A percentile compares a stretch with the other conserved stretches of the same genome.
These are phyloP conservation scores for Dasypolia templi DNA, from an alignment of 2,888 invertebrate species.

Conservation along the genomic window DNA sequence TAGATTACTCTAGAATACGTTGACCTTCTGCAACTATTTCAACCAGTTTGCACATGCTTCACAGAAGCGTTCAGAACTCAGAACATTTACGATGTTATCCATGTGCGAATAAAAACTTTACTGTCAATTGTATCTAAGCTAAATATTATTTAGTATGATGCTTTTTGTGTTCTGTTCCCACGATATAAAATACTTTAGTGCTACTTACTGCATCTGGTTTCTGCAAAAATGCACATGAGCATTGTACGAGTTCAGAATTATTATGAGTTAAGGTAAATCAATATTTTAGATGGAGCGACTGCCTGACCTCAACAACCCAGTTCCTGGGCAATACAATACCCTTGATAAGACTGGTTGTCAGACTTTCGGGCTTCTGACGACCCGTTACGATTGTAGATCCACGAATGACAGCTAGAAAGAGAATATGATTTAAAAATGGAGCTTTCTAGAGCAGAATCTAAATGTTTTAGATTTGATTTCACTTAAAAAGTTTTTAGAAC, in stretches of 20 bases:
- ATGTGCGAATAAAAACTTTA: slow-evolving; percentile 59
- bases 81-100: slow-evolving; percentile 52
- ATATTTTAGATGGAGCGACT: slow-evolving; percentile 4
- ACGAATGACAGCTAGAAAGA: too few species aligned
- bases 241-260: slow-evolving; percentile 25
- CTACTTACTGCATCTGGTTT: slow-evolving; percentile 32
- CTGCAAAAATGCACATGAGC: slow-evolving; percentile 21
- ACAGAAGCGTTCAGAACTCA: slow-evolving; percentile 41
- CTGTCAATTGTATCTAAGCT: slow-evolving; percentile 61
- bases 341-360: too few species aligned
- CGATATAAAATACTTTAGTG: slow-evolving; percentile 41
- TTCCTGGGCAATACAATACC: too few species aligned
- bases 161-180: slow-evolving; percentile 53
- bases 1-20: neutral
- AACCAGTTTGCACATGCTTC: slow-evolving; percentile 40
- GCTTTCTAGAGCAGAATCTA: slow-evolving; percentile 3
- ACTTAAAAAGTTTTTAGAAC: slow-evolving; percentile 15
- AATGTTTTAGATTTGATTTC: slow-evolving; percentile 19
- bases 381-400: too few species aligned
- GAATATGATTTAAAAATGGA: slow-evolving; percentile 10
- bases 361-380: too few species aligned
- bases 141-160: slow-evolving; percentile 57
- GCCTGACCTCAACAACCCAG: too few species aligned
- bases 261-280: neutral
- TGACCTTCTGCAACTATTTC: slow-evolving; percentile 34